phyloP scores from a whole-genome alignment of 2,888 invertebrate species.

The Plagodis dolabraria region DNA sequence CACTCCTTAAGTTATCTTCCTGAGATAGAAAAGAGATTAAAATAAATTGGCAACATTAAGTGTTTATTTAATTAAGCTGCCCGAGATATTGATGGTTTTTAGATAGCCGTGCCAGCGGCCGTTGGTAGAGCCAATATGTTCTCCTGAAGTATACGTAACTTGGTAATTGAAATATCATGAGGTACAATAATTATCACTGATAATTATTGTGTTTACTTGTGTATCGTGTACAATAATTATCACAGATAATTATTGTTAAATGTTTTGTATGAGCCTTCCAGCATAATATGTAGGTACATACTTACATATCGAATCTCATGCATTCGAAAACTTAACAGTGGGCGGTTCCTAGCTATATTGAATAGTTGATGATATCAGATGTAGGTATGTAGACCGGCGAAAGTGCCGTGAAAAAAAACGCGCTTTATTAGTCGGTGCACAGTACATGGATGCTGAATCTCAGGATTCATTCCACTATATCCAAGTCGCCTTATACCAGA shows the following conservation, averaged over 20 bases:
- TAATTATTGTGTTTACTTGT: too few species aligned
- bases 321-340: background rate
- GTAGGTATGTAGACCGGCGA: slow-evolving; percentile 57
- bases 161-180: slow-evolving; percentile 34
- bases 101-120: slow-evolving; percentile 19
- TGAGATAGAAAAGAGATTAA: slow-evolving; percentile 17
- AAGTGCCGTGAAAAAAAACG: slow-evolving; percentile 49
- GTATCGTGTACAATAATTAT: slow-evolving; percentile 20
- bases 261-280: too few species aligned
- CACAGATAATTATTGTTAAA: too few species aligned
- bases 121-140: slow-evolving; percentile 11
- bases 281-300: too few species aligned
- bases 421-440: slow-evolving; percentile 31
- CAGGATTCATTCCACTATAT: too few species aligned
- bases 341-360: slow-evolving; percentile 43
- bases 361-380: slow-evolving; percentile 51
- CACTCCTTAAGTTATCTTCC: background rate
- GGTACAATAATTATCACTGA: slow-evolving; percentile 11
- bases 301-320: too few species aligned
- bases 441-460: slow-evolving; percentile 22
- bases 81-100: slow-evolving; percentile 34
- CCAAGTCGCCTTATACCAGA: too few species aligned
- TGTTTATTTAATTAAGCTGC: slow-evolving; percentile 39
- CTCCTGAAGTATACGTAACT: slow-evolving; percentile 27
- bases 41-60: slow-evolving; percentile 35